A percentile compares a stretch with the other conserved stretches of the same genome.
These are phyloP conservation scores for Dasypogon diadema DNA, from an alignment of 2,888 invertebrate genomes.

Conservation along the genomic window DNA sequence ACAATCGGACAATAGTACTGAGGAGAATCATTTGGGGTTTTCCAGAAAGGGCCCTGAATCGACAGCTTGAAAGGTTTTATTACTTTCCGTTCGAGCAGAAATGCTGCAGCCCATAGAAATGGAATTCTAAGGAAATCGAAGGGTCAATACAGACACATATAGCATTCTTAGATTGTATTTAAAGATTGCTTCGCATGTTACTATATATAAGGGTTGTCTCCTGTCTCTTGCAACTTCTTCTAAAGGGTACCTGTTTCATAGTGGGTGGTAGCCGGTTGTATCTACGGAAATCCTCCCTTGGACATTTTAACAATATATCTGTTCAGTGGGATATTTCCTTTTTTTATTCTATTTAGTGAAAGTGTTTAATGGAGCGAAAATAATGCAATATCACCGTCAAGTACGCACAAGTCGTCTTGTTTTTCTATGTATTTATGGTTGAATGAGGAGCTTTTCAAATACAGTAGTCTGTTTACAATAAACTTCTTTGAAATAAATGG, in stretches of 20 bases:
- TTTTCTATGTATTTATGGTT: too few relatives aligned
- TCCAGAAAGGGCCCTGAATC: not conserved
- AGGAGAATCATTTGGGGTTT: not conserved
- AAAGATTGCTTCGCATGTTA: not conserved
- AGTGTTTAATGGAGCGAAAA: conserved; percentile 7
- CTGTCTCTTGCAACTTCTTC: not conserved
- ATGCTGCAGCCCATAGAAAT: not conserved
- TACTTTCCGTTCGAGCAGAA: not conserved
- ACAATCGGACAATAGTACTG: not conserved
- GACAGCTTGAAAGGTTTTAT: not conserved
- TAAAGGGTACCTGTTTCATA: conserved; percentile 2
- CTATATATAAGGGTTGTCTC: not conserved
- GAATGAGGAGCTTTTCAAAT: not conserved
- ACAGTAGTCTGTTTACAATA: too few relatives aligned
- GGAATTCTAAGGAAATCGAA: not conserved
- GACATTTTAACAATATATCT: not conserved
- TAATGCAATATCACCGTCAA: conserved; percentile 17
- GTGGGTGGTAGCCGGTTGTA: not conserved
- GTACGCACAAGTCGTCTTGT: conserved; percentile 7
- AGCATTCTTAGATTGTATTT: not conserved
- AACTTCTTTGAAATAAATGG: too few relatives aligned
- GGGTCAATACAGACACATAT: not conserved
- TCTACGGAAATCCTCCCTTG: conserved; percentile 1
- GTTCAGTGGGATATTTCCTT: not conserved
- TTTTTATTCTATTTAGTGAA: conserved; percentile 4